Evolutionary conservation across 2,113 vertebrate genomes (phyloP).

Genomic region (Nothocercus julius): DNA sequence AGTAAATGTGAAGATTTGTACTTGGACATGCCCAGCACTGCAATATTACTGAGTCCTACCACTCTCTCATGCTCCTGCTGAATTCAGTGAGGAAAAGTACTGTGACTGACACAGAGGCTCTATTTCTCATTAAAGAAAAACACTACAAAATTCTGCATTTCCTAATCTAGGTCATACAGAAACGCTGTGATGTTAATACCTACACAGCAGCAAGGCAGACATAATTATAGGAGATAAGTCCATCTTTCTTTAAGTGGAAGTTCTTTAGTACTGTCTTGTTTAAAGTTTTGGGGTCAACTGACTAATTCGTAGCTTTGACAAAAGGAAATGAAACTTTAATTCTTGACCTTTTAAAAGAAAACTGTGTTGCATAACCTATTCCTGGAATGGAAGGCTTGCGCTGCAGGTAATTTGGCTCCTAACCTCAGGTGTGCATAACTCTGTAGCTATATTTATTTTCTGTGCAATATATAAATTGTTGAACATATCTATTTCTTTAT

Average conservation of each 20-base stretch:
- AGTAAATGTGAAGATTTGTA: background rate
- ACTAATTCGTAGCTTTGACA: background rate
- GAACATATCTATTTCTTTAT: background rate
- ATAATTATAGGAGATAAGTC: background rate
- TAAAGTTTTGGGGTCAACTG: background rate
- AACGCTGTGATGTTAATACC: background rate
- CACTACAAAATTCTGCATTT: background rate
- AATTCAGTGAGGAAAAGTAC: background rate
- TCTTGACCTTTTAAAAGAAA: background rate
- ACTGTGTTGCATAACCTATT: accelerated
- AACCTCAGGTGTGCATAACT: background rate
- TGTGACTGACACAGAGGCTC: background rate
- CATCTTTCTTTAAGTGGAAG: background rate
- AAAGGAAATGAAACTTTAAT: background rate
- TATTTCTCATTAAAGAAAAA: background rate
- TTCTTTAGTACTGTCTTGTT: background rate
- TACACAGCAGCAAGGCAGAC: background rate
- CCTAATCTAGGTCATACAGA: background rate
- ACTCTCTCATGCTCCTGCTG: accelerated
- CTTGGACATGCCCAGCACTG: background rate
- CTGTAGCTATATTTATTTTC: background rate
- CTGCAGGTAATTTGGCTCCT: background rate
- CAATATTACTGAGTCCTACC: background rate
- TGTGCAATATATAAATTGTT: background rate
- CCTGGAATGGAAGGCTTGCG: background rate